Conservation (phyloP, 1,140 invertebrate species). For the Aphelenchoides fujianensis region DNA sequence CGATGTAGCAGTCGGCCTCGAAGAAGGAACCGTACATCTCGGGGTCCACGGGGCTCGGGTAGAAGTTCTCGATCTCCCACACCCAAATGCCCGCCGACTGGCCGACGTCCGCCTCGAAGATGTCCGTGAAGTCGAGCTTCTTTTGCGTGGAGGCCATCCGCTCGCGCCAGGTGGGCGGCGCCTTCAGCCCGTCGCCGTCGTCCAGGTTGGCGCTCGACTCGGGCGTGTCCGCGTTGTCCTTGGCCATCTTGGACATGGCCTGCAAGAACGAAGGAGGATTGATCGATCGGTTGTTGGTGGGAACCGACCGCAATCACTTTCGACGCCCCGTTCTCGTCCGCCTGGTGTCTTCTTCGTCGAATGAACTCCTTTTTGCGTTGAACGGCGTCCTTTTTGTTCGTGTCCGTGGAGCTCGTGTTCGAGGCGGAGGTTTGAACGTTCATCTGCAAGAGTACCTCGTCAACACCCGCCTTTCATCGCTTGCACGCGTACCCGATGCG, state of each 20-base stretch:
- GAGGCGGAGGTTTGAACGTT: constrained; percentile 82
- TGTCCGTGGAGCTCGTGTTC: constrained; percentile 65
- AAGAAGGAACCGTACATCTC: constrained; percentile 86
- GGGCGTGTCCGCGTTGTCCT: neutral
- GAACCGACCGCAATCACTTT: constrained; percentile 58
- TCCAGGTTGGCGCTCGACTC: neutral
- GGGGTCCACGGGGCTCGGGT: constrained; percentile 79
- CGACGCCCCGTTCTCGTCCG: constrained; percentile 54
- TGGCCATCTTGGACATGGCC: constrained; percentile 61
- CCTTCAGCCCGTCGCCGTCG: neutral
- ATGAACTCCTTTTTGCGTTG: constrained; percentile 60
- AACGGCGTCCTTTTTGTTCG: constrained; percentile 42
- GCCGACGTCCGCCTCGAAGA: constrained; percentile 95
- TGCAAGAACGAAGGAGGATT: constrained; percentile 35
- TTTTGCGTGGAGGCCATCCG: constrained; percentile 66
- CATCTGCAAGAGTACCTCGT: too few species aligned
- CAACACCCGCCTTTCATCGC: constrained; percentile 61
- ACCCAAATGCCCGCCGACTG: constrained; percentile 70
- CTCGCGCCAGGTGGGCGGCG: constrained; percentile 19
- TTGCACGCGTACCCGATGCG: constrained; percentile 66
- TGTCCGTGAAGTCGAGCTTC: constrained; percentile 89
- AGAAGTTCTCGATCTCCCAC: constrained; percentile 87
- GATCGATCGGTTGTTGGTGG: too few species aligned
- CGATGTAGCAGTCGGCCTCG: constrained; percentile 97
- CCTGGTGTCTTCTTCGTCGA: constrained; percentile 51